phyloP scores from a whole-genome alignment of 2,797 vertebrate genomes.

The Eulemur coronatus region DNA sequence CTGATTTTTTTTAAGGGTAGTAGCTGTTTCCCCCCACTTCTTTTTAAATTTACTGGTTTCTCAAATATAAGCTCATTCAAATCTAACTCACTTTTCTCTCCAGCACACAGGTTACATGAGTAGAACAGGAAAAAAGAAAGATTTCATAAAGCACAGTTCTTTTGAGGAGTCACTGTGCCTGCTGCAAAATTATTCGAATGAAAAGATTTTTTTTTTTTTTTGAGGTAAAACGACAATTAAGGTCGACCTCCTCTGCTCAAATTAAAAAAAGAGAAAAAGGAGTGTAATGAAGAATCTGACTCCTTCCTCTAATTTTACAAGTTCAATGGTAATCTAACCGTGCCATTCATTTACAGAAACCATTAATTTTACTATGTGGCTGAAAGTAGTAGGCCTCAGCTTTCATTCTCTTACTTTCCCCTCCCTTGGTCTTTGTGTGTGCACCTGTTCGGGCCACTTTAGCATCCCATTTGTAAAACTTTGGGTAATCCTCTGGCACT shows the following conservation, averaged over 20 bases:
- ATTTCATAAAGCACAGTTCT: constrained; percentile 80
- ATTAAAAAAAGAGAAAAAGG: constrained; percentile 83
- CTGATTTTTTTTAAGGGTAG: neutral
- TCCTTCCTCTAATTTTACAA: constrained; percentile 88
- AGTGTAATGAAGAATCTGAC: constrained; percentile 87
- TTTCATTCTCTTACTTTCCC: constrained; percentile 90
- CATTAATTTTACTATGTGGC: constrained; percentile 88
- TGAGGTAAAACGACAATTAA: constrained; percentile 81
- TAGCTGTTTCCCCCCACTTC: neutral
- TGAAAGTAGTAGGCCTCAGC: constrained; percentile 89
- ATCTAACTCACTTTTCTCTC: constrained; percentile 56
- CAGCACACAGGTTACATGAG: constrained; percentile 67
- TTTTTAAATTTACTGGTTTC: constrained; percentile 27
- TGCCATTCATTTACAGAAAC: constrained; percentile 87
- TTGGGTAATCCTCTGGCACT: constrained; percentile 96
- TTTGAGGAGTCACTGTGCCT: constrained; percentile 77
- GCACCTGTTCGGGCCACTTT: constrained; percentile 99
- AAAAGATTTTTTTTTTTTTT: constrained; percentile 80
- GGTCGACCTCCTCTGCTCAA: constrained; percentile 81
- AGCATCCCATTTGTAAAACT: constrained; percentile 96
- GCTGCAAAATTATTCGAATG: constrained; percentile 82
- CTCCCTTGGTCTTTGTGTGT: constrained; percentile 91
- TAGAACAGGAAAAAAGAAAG: constrained; percentile 6
- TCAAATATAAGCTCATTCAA: constrained; percentile 51
- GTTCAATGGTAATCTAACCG: constrained; percentile 89